Percentiles rank a stretch among this genome's conserved stretches.
phyloP scores from a whole-genome alignment of 92 coral and sea anemone species.

The Porites evermanni region DNA sequence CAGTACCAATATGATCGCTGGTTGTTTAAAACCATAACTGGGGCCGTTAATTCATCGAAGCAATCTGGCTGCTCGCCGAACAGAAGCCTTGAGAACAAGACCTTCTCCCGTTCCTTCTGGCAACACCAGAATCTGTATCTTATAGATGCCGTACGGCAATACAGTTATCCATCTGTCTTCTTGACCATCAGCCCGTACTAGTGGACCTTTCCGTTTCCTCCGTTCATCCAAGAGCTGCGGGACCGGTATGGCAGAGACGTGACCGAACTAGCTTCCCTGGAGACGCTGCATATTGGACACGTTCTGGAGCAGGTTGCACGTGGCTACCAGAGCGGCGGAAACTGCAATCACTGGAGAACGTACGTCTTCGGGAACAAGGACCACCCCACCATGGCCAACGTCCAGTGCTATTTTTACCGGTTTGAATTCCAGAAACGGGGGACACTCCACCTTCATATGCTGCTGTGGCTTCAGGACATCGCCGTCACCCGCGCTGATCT shows the following conservation, averaged over 20 bases:
- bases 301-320: slow-evolving; percentile 54
- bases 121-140: slow-evolving; percentile 61
- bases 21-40: slow-evolving; percentile 53
- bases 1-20: slow-evolving; percentile 63
- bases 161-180: slow-evolving; percentile 58
- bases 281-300: slow-evolving; percentile 61
- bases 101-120: slow-evolving; percentile 54
- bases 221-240: slow-evolving; percentile 17
- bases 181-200: slow-evolving; percentile 62
- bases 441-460: slow-evolving; percentile 27
- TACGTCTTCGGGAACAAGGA: slow-evolving; percentile 30
- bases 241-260: slow-evolving; percentile 28
- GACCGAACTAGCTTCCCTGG: slow-evolving; percentile 31
- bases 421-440: slow-evolving; percentile 43
- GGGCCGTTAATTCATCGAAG: slow-evolving; percentile 41
- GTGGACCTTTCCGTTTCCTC: slow-evolving; percentile 71
- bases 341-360: slow-evolving; percentile 47
- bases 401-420: slow-evolving; percentile 2
- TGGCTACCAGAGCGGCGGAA: slow-evolving; percentile 53
- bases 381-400: neutral
- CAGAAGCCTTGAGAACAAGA: slow-evolving; percentile 47
- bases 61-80: slow-evolving; percentile 37
- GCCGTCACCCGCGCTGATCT: neutral
- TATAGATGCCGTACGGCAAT: slow-evolving; percentile 61
- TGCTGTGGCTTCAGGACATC: slow-evolving; percentile 35